Conservation (phyloP, 2,797 vertebrate genomes). For the Propithecus deckenii region DNA sequence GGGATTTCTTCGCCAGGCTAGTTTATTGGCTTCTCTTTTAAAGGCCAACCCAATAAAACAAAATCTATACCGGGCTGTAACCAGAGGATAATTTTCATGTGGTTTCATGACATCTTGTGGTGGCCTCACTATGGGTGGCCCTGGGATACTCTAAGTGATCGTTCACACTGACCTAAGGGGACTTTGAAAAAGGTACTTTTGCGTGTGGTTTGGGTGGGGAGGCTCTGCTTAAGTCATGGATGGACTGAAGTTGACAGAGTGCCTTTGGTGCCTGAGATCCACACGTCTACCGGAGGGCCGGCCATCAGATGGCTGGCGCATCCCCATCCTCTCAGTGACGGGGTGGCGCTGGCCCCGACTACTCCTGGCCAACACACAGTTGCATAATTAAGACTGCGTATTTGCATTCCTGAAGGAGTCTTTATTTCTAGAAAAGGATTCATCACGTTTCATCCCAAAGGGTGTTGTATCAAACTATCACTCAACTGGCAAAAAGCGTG, state of each 20-base stretch:
- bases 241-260: not conserved
- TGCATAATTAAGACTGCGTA: fast-evolving
- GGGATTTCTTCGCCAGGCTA: slow-evolving; percentile 78
- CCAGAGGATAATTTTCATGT: slow-evolving; percentile 77
- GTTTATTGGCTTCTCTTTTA: slow-evolving; percentile 82
- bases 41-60: slow-evolving; percentile 83
- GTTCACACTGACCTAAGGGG: not conserved
- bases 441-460: not conserved
- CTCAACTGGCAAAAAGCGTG: not conserved
- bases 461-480: fast-evolving
- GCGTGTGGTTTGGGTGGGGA: not conserved
- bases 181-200: not conserved
- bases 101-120: slow-evolving; percentile 65
- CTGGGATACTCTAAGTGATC: slow-evolving; percentile 50
- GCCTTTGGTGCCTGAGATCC: not conserved
- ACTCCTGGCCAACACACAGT: too few relatives aligned
- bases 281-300: not conserved
- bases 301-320: fast-evolving
- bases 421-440: not conserved
- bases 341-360: not conserved
- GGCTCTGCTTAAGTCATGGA: not conserved
- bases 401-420: not conserved
- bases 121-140: slow-evolving; percentile 78
- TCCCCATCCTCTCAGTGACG: fast-evolving
- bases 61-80: slow-evolving; percentile 78